Percentiles rank a stretch among this genome's conserved stretches.
Conservation (phyloP, 2,113 vertebrate species). For the Elachura formosa region DNA sequence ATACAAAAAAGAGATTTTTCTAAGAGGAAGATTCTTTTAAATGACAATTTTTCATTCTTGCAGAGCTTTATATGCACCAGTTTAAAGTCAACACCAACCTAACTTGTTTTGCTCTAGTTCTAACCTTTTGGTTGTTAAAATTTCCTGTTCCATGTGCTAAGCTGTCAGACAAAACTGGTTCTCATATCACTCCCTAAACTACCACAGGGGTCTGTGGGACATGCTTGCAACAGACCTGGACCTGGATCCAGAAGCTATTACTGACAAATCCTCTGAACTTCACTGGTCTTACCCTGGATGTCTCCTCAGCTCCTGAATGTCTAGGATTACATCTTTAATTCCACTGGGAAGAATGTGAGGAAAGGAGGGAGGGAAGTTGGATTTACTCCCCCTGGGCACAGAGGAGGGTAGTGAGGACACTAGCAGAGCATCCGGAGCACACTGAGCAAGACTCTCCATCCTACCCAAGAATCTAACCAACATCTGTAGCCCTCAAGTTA, state of each 20-base stretch:
- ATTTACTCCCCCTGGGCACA: neutral
- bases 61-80: neutral
- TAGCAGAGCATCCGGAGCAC: neutral
- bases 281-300: neutral
- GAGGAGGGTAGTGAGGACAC: neutral
- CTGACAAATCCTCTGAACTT: neutral
- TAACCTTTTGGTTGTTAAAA: neutral
- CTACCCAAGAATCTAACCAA: neutral
- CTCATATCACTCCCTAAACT: neutral
- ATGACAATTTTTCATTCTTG: neutral
- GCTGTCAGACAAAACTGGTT: neutral
- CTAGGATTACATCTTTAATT: neutral
- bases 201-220: neutral
- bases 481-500: neutral
- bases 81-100: neutral
- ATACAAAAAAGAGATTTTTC: neutral
- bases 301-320: neutral
- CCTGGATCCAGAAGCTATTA: neutral
- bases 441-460: neutral
- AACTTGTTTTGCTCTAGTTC: neutral
- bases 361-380: neutral
- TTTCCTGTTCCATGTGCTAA: neutral
- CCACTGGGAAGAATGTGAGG: neutral
- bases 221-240: neutral
- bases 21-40: neutral